Evolutionary conservation across 2,797 vertebrate species (phyloP).

Genomic region (Parambassis ranga): DNA sequence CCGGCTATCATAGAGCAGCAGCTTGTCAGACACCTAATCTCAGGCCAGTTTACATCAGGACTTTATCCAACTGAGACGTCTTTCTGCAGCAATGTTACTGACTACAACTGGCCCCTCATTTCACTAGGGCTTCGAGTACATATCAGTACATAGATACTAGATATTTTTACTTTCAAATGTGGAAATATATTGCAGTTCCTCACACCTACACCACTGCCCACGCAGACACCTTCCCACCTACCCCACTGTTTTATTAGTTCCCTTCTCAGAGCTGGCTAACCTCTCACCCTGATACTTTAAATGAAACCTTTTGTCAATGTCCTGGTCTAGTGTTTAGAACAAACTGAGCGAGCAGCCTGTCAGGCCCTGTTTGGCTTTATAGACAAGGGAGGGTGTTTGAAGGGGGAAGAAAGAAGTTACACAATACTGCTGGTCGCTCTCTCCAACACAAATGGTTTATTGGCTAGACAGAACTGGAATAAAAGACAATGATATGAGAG

Average conservation of each 20-base stretch:
- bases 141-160: no score
- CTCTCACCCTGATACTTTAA: slow-evolving; percentile 60
- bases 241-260: slow-evolving; percentile 60
- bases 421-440: slow-evolving; percentile 63
- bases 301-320: slow-evolving; percentile 69
- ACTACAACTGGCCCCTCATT: no score
- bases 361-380: slow-evolving; percentile 65
- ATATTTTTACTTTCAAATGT: slow-evolving; percentile 6
- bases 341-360: slow-evolving; percentile 65
- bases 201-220: neutral
- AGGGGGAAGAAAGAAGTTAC: slow-evolving; percentile 32
- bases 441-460: slow-evolving; percentile 70
- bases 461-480: slow-evolving; percentile 61
- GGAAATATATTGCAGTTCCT: slow-evolving; percentile 17
- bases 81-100: neutral
- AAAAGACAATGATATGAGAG: slow-evolving; percentile 58
- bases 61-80: slow-evolving; percentile 5
- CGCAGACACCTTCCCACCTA: slow-evolving; percentile 37
- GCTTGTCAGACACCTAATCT: neutral
- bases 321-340: slow-evolving; percentile 62
- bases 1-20: slow-evolving; percentile 5
- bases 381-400: slow-evolving; percentile 50
- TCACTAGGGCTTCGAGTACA: no score
- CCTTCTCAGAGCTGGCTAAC: slow-evolving; percentile 48
- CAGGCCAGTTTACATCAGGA: slow-evolving; percentile 15